Percentiles rank a stretch among this genome's conserved stretches.
Evolutionary conservation across 2,113 vertebrate species (phyloP).

Genomic region (Dicentrarchus labrax): DNA sequence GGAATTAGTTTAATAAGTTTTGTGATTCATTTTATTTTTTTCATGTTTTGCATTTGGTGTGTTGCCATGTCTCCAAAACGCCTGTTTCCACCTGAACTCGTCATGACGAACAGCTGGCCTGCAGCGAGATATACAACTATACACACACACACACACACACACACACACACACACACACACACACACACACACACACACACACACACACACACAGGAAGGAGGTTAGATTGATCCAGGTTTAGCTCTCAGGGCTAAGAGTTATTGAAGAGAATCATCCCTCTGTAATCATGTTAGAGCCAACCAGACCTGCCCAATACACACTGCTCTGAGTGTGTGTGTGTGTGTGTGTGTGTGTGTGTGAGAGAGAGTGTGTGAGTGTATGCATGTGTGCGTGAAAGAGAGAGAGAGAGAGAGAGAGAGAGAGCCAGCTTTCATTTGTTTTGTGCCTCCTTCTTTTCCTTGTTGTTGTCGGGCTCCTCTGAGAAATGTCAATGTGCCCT

Average conservation of each 20-base stretch:
- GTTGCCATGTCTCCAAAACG: conserved; percentile 43
- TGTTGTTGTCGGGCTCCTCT: conserved; percentile 77
- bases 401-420: conserved; percentile 16
- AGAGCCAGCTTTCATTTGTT: conserved; percentile 73
- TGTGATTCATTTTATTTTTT: background rate
- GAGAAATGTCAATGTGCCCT: conserved; percentile 83
- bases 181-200: conserved; percentile 47
- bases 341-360: conserved; percentile 33
- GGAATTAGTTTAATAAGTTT: background rate
- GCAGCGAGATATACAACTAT: conserved; percentile 50
- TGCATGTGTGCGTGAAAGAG: conserved; percentile 31
- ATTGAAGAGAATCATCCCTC: conserved; percentile 87
- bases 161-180: conserved; percentile 28
- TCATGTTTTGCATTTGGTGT: conserved; percentile 6
- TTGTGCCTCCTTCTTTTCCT: conserved; percentile 73
- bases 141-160: conserved; percentile 13
- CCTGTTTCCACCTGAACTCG: conserved; percentile 55
- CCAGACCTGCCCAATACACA: conserved; percentile 81
- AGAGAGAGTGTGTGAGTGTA: conserved; percentile 19
- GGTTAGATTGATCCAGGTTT: conserved; percentile 86
- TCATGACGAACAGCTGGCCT: conserved; percentile 71
- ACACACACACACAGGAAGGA: conserved; percentile 77
- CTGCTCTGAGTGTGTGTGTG: conserved; percentile 45
- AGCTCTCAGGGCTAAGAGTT: conserved; percentile 88
- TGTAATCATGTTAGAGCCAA: conserved; percentile 86